A percentile compares a stretch with the other conserved stretches of the same genome.
Conservation (phyloP, 1,140 invertebrate genomes). For the Sinonovacula constricta region DNA sequence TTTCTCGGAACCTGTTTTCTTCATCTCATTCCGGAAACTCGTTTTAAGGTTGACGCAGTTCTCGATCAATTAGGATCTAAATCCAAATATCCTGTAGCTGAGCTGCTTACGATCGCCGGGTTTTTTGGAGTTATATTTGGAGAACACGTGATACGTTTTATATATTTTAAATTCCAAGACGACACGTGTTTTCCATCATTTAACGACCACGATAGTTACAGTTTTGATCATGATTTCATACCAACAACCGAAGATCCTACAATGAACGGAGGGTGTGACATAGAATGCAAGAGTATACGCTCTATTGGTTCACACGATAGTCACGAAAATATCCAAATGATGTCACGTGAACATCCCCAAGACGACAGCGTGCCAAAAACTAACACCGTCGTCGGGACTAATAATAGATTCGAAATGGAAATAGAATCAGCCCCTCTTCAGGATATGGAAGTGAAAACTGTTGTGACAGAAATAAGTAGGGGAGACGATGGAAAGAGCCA, state of each 20-base stretch:
- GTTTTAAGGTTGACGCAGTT: slow-evolving; percentile 74
- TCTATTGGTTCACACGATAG: slow-evolving; percentile 41
- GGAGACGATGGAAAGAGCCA: slow-evolving; percentile 65
- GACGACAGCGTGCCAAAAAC: neutral
- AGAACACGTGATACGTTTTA: slow-evolving; percentile 78
- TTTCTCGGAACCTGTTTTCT: slow-evolving; percentile 82
- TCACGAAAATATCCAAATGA: slow-evolving; percentile 15
- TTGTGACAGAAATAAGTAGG: slow-evolving; percentile 68
- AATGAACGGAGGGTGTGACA: slow-evolving; percentile 28
- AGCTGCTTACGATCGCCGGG: slow-evolving; percentile 81
- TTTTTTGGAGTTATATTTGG: slow-evolving; percentile 82
- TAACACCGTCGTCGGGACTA: neutral
- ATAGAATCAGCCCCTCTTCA: slow-evolving; percentile 62
- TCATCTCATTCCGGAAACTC: slow-evolving; percentile 81
- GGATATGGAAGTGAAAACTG: slow-evolving; percentile 68
- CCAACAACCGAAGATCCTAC: slow-evolving; percentile 33
- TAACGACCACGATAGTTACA: slow-evolving; percentile 32
- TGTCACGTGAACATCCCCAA: neutral
- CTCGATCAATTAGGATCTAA: slow-evolving; percentile 71
- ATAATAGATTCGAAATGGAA: slow-evolving; percentile 55
- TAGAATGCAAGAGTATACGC: slow-evolving; percentile 58
- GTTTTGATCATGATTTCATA: slow-evolving; percentile 30
- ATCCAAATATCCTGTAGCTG: slow-evolving; percentile 80
- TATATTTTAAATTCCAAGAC: slow-evolving; percentile 56
- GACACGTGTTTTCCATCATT: slow-evolving; percentile 32